Base-by-base conservation (phyloP, 2,113 vertebrate genomes). In the Grallaria varia region DNA sequence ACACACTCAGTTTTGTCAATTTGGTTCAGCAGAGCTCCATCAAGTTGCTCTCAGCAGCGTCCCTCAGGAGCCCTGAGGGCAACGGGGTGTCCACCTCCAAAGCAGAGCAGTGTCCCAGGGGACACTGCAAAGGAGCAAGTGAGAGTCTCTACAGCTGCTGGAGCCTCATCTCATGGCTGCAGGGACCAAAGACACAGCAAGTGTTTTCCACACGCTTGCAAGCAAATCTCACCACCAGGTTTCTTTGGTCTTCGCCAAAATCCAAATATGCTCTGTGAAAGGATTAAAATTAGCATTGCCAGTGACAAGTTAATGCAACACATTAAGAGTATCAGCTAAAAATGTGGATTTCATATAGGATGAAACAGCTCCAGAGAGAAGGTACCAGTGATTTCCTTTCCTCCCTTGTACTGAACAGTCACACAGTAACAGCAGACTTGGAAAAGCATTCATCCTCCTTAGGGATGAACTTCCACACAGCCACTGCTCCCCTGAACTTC, bases 121-220 rank as follows among this genome's bases (percentile, higher is more conserved):
- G 14, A 76, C 79, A 73, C 50, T 83, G 59, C 37, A 77, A 67
- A 83, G 10, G 42, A 84, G 18, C 18, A 47, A 79, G 79, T 58
- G 80, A 56, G 74, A 92, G 79, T 68, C 83, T 83, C 86, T 21
- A 76, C 76, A 84, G 60, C 84, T 67, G 56, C 22, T 45, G 63
- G 58, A 68, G 77, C 56, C 60, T 67, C 63, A 16, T 45, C 60
- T 67, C 63, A 16, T 45, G 76, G 67, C 80, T 74, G 42, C 73
- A 88, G 69, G 33, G n/a, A 69, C 28, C 78, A 75, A 53, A 94
- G 47, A 73, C 59, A 94, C 47, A 87, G 87, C 53, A 87, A 96
- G 91, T 31, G 15, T 85, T 39, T 89, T 55, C 78, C 93, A 89
- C 68, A 73, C 5, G 5, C 47, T 44, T 81, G n/a, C 62, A 89